A percentile compares a stretch with the other conserved stretches of the same genome.
phyloP scores from a whole-genome alignment of 1,140 invertebrate genomes.

The Macrobrachium nipponense region DNA sequence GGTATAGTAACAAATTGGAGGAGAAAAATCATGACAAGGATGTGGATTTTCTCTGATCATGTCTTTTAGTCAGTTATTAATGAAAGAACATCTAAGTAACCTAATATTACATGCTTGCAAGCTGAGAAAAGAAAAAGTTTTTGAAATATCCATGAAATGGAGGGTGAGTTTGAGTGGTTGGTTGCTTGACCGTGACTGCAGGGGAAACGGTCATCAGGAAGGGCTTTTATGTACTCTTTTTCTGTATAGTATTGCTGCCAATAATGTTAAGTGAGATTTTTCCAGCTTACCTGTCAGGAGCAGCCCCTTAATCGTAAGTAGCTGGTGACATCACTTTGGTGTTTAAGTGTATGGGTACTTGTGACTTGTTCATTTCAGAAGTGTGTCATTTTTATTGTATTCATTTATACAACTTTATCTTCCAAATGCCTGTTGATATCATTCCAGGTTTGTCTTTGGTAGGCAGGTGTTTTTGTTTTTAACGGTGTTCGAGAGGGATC shows the following conservation, averaged over 20 bases:
- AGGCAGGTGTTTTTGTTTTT: too few relatives aligned
- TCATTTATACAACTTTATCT: too few relatives aligned
- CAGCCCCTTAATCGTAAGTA: slow-evolving; percentile 37
- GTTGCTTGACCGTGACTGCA: background rate
- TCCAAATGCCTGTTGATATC: too few relatives aligned
- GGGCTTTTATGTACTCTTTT: slow-evolving; percentile 9
- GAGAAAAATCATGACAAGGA: slow-evolving; percentile 14
- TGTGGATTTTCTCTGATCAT: slow-evolving; percentile 12
- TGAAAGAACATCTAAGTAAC: slow-evolving; percentile 16
- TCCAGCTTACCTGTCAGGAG: slow-evolving; percentile 57
- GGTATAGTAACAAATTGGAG: slow-evolving; percentile 28
- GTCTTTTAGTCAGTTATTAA: slow-evolving; percentile 7
- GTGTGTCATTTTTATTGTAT: background rate
- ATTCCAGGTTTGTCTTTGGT: too few relatives aligned
- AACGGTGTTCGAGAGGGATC: too few relatives aligned
- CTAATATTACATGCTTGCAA: background rate
- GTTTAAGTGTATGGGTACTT: too few relatives aligned
- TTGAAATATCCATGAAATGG: background rate
- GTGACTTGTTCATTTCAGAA: too few relatives aligned
- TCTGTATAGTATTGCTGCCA: slow-evolving; percentile 50
- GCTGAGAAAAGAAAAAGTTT: too few relatives aligned
- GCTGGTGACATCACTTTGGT: background rate
- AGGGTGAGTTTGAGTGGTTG: slow-evolving; percentile 37
- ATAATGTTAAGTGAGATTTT: slow-evolving; percentile 60
- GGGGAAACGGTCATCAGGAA: slow-evolving; percentile 14